phyloP scores from a whole-genome alignment of 2,113 vertebrate genomes.

The Cyprinodon variegatus region DNA sequence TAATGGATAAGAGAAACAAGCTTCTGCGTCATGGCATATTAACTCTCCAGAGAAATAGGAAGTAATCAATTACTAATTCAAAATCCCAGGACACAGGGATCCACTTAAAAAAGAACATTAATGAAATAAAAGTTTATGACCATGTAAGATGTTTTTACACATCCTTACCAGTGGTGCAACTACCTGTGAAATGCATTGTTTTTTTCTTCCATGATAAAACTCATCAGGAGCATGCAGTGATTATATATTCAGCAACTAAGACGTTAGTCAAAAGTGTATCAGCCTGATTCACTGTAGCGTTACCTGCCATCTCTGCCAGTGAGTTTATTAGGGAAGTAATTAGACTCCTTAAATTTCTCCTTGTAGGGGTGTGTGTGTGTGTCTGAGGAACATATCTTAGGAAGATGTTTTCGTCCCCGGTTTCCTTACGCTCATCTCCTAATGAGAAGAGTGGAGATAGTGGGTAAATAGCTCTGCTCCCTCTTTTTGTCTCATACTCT shows the following conservation, averaged over 20 bases:
- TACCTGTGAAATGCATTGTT: not conserved
- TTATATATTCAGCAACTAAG: constrained; percentile 27
- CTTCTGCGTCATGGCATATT: not conserved
- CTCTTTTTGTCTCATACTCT: constrained; percentile 4
- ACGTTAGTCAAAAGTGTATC: constrained; percentile 16
- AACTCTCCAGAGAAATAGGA: not conserved
- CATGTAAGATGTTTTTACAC: not conserved
- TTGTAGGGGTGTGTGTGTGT: constrained; percentile 39
- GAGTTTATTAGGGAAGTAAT: constrained; percentile 58
- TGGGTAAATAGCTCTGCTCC: constrained; percentile 39
- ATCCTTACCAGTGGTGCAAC: not conserved
- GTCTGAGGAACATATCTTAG: constrained; percentile 23
- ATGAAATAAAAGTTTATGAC: not conserved
- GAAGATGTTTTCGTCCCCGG: constrained; percentile 41
- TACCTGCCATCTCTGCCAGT: constrained; percentile 45
- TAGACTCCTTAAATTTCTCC: constrained; percentile 49
- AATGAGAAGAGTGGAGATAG: constrained; percentile 46
- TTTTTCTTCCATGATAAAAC: not conserved
- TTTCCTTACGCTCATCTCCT: constrained; percentile 47
- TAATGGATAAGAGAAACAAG: not conserved
- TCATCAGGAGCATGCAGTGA: not conserved
- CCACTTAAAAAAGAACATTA: not conserved
- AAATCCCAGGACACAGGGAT: not conserved
- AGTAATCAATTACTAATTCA: not conserved
- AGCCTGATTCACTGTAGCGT: constrained; percentile 32